Base-by-base conservation (phyloP, 2,797 vertebrate genomes). In the Coreius guichenoti region DNA sequence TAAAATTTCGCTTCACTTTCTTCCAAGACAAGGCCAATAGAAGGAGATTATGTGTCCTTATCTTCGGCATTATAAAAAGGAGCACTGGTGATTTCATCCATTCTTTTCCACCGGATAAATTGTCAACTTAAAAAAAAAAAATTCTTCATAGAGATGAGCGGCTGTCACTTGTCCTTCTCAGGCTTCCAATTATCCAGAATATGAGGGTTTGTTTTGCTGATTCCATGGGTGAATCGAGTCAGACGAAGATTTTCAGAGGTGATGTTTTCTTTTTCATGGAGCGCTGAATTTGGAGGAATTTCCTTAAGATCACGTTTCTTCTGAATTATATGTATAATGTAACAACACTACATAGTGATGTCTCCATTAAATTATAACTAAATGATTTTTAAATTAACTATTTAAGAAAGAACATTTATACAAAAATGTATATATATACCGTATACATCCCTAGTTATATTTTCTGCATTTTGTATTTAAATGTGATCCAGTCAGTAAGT, bases 401-500 rank as follows among this genome's bases (percentile, higher is more conserved):
- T 43, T 65, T 65, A 17, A 65, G 61, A 14, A 82, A 73, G 2
- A 58, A 47, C 17, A 73, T 82, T 47, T 61, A 82, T 69, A 56
- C 45, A 79, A 31, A 65, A n/a, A 70, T 68, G 8, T 73, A 19
- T 17, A 1, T 51, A 33, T 29, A 29, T 26, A 61, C 2, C 29
- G 43, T 31, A 51, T 68, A 36, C 36, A 14, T 36, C 19, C 43
- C 43, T 51, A 63, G 31, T 56, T 56, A n/a, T 58, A 56, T 45
- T 77, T 77, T 16, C 31, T 76, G 45, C 36, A 11, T 54, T 77
- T 67, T 67, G 11, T 8, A 47, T 43, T 68, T 83, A 45, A 76
- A 86, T 61, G 39, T 54, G 26, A 31, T 86, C 70, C 16, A 82
- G 17, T 87, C 73, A 75, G 76, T 74, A 69, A 83, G 61, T 82